These are phyloP conservation scores for Mythimna ferrago DNA, from an alignment of 2,888 invertebrate species.

Conservation along the genomic window DNA sequence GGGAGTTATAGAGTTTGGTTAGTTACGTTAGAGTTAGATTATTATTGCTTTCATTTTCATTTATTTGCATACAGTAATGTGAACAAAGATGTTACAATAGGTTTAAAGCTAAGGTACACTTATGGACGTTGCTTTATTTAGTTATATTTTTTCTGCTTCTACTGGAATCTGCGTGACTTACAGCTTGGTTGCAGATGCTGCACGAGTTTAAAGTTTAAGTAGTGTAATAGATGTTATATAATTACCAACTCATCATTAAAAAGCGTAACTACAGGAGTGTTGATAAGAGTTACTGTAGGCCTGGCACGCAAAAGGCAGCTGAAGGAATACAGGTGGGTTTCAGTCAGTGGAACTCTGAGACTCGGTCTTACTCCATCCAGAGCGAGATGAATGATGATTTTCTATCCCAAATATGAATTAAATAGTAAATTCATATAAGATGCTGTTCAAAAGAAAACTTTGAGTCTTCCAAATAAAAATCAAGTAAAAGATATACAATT, in stretches of 20 bases:
- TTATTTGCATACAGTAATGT: no score
- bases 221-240: not conserved
- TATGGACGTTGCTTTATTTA: not conserved
- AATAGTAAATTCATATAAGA: not conserved
- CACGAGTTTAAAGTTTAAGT: not conserved
- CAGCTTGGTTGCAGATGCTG: not conserved
- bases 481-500: not conserved
- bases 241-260: not conserved
- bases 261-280: not conserved
- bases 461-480: not conserved
- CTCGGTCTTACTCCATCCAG: no score
- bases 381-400: no score
- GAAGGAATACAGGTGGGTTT: no score
- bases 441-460: not conserved
- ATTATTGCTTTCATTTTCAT: no score
- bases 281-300: no score
- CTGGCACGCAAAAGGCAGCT: no score
- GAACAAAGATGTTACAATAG: no score
- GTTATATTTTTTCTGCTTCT: not conserved
- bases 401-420: not conserved
- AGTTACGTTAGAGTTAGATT: not conserved
- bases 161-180: not conserved
- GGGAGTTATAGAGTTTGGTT: conserved; percentile 20
- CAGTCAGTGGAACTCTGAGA: no score
- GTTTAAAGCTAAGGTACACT: no score